A percentile compares a stretch with the other conserved stretches of the same genome.
Conservation (phyloP, 2,797 vertebrate genomes). For the Cottoperca gobio region DNA sequence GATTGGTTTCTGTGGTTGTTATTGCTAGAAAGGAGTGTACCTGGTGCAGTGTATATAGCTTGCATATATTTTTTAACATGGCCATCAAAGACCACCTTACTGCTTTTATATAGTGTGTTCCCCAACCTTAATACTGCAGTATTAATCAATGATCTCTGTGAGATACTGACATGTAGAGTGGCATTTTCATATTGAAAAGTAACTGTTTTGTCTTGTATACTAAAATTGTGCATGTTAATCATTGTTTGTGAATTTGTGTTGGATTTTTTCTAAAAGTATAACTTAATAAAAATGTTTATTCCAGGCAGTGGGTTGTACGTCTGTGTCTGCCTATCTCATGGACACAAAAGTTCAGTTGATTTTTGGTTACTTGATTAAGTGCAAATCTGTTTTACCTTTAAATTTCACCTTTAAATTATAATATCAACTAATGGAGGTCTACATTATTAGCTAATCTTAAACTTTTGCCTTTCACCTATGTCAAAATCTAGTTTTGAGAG, state of each 20-base stretch:
- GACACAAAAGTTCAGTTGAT: background rate
- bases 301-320: constrained; percentile 38
- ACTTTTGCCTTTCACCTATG: background rate
- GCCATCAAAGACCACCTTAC: constrained; percentile 77
- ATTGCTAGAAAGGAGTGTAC: constrained; percentile 53
- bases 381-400: too few species aligned
- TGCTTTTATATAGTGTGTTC: constrained; percentile 83
- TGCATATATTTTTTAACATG: constrained; percentile 84
- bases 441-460: background rate
- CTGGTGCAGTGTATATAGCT: constrained; percentile 82
- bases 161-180: constrained; percentile 90
- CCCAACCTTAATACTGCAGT: constrained; percentile 88
- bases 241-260: constrained; percentile 89
- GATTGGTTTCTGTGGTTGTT: constrained; percentile 57
- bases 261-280: constrained; percentile 87
- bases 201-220: constrained; percentile 90
- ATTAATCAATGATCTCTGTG: constrained; percentile 93
- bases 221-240: constrained; percentile 89
- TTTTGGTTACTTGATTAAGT: background rate
- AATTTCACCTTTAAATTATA: background rate
- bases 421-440: background rate
- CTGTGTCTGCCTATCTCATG: background rate
- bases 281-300: constrained; percentile 87
- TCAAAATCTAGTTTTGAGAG: background rate
- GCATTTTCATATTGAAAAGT: constrained; percentile 99